Percentiles rank a stretch among this genome's conserved stretches.
phyloP scores from a whole-genome alignment of 1,140 invertebrate genomes.

The Bemisia tabaci region DNA sequence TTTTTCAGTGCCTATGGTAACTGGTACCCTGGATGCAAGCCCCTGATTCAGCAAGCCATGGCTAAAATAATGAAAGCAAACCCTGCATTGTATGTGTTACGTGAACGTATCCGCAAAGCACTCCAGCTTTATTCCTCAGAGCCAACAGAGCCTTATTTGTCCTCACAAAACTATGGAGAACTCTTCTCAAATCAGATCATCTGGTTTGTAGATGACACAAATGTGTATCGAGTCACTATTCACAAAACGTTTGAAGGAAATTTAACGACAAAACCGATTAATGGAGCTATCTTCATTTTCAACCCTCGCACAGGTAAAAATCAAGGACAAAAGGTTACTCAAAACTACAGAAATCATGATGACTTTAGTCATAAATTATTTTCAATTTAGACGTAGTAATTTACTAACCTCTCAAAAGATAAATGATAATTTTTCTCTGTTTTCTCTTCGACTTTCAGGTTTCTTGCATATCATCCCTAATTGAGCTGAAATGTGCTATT shows the following conservation, averaged over 20 bases:
- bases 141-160: slow-evolving; percentile 96
- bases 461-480: too few relatives aligned
- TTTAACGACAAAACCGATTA: slow-evolving; percentile 98
- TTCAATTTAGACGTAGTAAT: too few relatives aligned
- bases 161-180: slow-evolving; percentile 98
- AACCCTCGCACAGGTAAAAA: slow-evolving; percentile 97
- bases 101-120: slow-evolving; percentile 95
- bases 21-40: slow-evolving; percentile 99
- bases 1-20: slow-evolving; percentile 86
- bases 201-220: slow-evolving; percentile 99
- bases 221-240: slow-evolving; percentile 98
- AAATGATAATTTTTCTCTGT: too few relatives aligned
- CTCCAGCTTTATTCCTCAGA: slow-evolving; percentile 97
- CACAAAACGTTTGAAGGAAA: slow-evolving; percentile 99
- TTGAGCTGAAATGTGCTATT: too few relatives aligned
- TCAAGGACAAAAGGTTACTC: too few relatives aligned
- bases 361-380: too few relatives aligned
- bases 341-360: too few relatives aligned
- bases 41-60: slow-evolving; percentile 98
- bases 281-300: slow-evolving; percentile 99
- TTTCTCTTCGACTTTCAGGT: too few relatives aligned
- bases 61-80: slow-evolving; percentile 99
- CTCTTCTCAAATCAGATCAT: slow-evolving; percentile 99
- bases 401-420: too few relatives aligned
- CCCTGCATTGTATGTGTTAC: slow-evolving; percentile 92